A percentile compares a stretch with the other conserved stretches of the same genome.
Evolutionary conservation across 2,797 vertebrate genomes (phyloP).

Genomic region (Chrosomus eos): DNA sequence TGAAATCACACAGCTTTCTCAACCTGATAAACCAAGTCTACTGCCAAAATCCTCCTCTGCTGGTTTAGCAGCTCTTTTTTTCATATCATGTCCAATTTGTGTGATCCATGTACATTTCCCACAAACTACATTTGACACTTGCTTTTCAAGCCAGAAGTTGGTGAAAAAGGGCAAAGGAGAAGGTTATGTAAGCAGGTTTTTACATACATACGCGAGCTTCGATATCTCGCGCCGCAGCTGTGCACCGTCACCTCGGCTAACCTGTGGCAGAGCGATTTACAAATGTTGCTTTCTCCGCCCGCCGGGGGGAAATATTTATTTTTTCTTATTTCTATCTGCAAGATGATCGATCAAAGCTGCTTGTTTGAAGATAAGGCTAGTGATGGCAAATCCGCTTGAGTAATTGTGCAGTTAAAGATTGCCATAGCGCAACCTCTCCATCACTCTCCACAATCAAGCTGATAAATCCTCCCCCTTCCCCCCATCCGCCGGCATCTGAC

Average conservation of each 20-base stretch:
- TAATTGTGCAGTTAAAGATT: conserved; percentile 60
- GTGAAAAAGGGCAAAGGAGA: conserved; percentile 30
- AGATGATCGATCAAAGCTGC: conserved; percentile 59
- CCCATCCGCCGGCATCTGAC: conserved; percentile 13
- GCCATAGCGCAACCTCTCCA: conserved; percentile 50
- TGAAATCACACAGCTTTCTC: conserved; percentile 49
- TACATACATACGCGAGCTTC: neutral
- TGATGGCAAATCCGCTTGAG: conserved; percentile 57
- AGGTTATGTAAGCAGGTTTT: conserved; percentile 26
- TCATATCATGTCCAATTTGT: conserved; percentile 54
- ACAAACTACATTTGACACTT: conserved; percentile 39
- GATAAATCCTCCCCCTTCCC: conserved; percentile 39
- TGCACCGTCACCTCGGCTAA: conserved; percentile 24
- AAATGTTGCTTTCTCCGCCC: conserved; percentile 42
- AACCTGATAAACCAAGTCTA: conserved; percentile 31
- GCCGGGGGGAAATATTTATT: conserved; percentile 51
- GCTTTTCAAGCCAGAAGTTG: conserved; percentile 46
- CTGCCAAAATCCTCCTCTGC: conserved; percentile 57
- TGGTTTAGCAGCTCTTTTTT: conserved; percentile 49
- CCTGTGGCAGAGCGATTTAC: conserved; percentile 48
- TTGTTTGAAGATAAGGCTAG: conserved; percentile 61
- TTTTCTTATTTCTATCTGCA: conserved; percentile 57
- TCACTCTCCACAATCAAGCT: conserved; percentile 54
- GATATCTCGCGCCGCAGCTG: conserved; percentile 28
- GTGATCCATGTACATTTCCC: conserved; percentile 39